Percentiles rank a stretch among this genome's conserved stretches.
Evolutionary conservation across 2,797 vertebrate species (phyloP).

Genomic region (Acanthurus leucopareius): DNA sequence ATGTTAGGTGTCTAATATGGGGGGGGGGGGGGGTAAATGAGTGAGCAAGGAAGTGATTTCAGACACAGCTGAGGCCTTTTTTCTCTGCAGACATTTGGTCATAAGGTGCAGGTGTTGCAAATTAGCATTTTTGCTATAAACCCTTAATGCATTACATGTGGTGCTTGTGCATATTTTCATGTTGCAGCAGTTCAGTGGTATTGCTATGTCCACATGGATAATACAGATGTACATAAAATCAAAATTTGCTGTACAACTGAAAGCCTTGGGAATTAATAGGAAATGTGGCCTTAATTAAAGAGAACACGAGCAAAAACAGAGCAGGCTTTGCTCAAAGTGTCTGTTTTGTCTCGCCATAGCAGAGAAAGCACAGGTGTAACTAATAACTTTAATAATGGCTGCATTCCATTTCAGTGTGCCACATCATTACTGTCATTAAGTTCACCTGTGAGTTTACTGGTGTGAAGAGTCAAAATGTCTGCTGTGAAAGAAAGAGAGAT

Average conservation of each 20-base stretch:
- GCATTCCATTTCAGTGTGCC: conserved; percentile 5
- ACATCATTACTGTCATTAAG: background rate
- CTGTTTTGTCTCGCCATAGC: background rate
- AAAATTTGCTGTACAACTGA: background rate
- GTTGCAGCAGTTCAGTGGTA: too few relatives aligned
- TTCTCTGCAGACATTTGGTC: background rate
- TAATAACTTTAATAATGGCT: conserved; percentile 19
- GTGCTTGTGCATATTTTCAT: too few relatives aligned
- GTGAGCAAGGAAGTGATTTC: background rate
- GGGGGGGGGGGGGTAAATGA: too few relatives aligned
- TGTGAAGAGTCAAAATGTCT: background rate
- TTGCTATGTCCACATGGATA: too few relatives aligned
- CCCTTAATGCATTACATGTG: too few relatives aligned
- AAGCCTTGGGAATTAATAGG: background rate
- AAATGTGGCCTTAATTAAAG: background rate
- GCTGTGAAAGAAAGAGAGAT: background rate
- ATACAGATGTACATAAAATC: background rate
- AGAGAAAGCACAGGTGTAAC: conserved; percentile 26
- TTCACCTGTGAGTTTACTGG: conserved; percentile 20
- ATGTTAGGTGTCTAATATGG: background rate
- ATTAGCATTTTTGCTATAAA: too few relatives aligned
- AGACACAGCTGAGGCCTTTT: background rate
- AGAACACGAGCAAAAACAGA: background rate
- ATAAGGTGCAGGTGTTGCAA: too few relatives aligned
- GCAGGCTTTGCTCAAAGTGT: background rate